A percentile compares a stretch with the other conserved stretches of the same genome.
phyloP scores from a whole-genome alignment of 2,888 invertebrate genomes.

The Sceliomorpha sp. region DNA sequence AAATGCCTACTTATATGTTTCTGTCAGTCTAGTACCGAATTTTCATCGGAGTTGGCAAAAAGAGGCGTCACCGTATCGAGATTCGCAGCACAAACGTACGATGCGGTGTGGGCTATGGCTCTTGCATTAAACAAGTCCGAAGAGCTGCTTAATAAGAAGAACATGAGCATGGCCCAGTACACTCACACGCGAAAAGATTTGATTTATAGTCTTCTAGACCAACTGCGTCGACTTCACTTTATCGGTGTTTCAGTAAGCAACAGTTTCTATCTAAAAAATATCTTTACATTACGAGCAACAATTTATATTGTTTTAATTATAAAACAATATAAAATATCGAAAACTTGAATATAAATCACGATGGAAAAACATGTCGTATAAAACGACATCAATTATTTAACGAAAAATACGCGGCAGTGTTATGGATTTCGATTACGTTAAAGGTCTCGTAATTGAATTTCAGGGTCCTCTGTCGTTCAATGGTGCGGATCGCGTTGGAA shows the following conservation, averaged over 20 bases:
- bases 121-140: slow-evolving; percentile 86
- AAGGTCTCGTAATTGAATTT: slow-evolving; percentile 61
- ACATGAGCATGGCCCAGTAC: slow-evolving; percentile 83
- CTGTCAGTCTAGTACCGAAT: slow-evolving; percentile 84
- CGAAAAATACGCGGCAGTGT: no score
- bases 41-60: slow-evolving; percentile 83
- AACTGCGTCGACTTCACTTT: slow-evolving; percentile 88
- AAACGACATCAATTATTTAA: no score
- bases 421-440: no score
- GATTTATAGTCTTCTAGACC: slow-evolving; percentile 86
- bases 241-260: slow-evolving; percentile 91
- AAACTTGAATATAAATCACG: background rate
- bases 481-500: slow-evolving; percentile 93
- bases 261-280: no score
- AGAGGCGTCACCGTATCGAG: slow-evolving; percentile 83
- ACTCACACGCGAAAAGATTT: slow-evolving; percentile 88
- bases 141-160: slow-evolving; percentile 81
- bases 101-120: slow-evolving; percentile 95
- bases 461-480: slow-evolving; percentile 95
- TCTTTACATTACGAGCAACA: no score
- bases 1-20: no score
- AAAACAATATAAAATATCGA: background rate
- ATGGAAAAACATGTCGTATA: background rate
- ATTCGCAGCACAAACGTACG: slow-evolving; percentile 91
- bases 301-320: no score